phyloP scores from a whole-genome alignment of 2,113 vertebrate genomes.

The Albula glossodonta region DNA sequence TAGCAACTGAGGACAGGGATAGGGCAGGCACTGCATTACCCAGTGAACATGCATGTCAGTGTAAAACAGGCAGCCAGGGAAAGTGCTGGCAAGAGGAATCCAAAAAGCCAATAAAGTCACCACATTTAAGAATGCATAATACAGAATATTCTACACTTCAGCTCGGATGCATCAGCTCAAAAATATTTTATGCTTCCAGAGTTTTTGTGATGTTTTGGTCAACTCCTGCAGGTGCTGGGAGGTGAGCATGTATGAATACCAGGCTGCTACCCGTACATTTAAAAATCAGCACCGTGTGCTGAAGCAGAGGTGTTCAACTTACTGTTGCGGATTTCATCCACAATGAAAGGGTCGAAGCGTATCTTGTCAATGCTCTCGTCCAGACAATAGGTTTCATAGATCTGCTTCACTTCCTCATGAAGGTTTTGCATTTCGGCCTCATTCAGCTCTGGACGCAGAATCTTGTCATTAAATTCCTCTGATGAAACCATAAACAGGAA shows the following conservation, averaged over 20 bases:
- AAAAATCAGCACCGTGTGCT: too few species aligned
- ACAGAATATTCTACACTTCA: too few species aligned
- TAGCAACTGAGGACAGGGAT: constrained; percentile 73
- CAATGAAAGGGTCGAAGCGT: constrained; percentile 85
- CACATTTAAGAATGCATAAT: too few species aligned
- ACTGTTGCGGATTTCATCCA: constrained; percentile 90
- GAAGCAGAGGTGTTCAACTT: constrained; percentile 45
- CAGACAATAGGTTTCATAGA: constrained; percentile 90
- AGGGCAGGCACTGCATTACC: background rate
- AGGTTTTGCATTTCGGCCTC: constrained; percentile 81
- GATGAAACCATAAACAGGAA: constrained; percentile 20
- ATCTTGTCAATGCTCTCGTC: constrained; percentile 96
- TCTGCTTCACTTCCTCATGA: constrained; percentile 86
- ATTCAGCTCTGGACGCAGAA: constrained; percentile 86
- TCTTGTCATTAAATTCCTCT: constrained; percentile 97
- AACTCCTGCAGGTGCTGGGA: too few species aligned
- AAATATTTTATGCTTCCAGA: too few species aligned
- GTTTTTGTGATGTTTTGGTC: too few species aligned
- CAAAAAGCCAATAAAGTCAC: too few species aligned
- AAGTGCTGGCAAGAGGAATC: background rate
- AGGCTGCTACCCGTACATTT: too few species aligned
- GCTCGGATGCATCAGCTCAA: too few species aligned
- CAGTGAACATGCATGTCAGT: background rate
- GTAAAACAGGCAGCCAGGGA: background rate
- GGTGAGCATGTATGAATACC: too few species aligned